These are phyloP conservation scores for Lasioglossum oenotherae DNA, from an alignment of 2,888 invertebrate species.

Conservation along the genomic window DNA sequence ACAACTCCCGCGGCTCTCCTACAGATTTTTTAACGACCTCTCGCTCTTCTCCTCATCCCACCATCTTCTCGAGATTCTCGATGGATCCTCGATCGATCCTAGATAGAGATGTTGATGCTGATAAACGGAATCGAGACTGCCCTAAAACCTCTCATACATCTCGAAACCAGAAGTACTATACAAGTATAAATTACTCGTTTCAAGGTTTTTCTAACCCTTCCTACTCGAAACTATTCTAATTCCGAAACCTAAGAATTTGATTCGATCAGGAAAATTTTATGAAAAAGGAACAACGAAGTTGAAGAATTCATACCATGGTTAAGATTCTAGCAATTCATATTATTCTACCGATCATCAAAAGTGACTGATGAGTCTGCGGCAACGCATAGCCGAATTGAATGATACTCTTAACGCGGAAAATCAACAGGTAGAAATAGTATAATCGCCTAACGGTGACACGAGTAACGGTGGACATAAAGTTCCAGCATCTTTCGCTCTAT, in stretches of 20 bases:
- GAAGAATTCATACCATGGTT: no score
- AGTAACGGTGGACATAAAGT: constrained; percentile 40
- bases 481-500: constrained; percentile 10
- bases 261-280: no score
- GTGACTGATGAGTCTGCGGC: no score
- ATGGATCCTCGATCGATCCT: constrained; percentile 12
- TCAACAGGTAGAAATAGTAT: constrained; percentile 36
- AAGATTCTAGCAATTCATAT: no score
- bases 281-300: no score
- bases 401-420: constrained; percentile 39
- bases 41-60: background rate
- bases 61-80: background rate
- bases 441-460: constrained; percentile 45
- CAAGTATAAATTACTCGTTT: background rate
- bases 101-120: background rate
- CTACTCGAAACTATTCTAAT: no score
- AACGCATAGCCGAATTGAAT: constrained; percentile 3
- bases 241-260: no score
- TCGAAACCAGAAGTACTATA: background rate
- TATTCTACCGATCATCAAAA: no score
- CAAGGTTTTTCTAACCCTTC: background rate
- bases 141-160: background rate
- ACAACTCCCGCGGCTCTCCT: constrained; percentile 13
- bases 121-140: background rate
- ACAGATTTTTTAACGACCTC: constrained; percentile 10